Base-by-base conservation (phyloP, 2,797 vertebrate genomes). In the Sebastes vulpes region DNA sequence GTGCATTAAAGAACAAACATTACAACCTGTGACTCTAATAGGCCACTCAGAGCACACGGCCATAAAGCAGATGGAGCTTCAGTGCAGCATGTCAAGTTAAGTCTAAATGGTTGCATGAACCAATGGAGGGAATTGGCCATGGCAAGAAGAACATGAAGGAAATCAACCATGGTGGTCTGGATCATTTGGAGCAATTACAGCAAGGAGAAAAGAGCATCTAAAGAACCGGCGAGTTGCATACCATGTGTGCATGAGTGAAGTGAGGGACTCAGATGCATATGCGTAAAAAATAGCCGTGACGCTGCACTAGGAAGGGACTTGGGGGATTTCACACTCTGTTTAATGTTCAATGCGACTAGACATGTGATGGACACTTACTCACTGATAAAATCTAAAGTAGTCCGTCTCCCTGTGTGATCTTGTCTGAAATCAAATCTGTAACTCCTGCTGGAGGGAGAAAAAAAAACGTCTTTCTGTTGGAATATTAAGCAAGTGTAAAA, bases 161-260 rank as follows among this genome's bases (percentile, higher is more conserved):
- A 93, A 92, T 90, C 86, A 87, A 82, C 74, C 87, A 81, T 76
- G 78, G 83, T 84, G 83, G 80, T 85, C 73, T 79, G 84, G 79
- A 91, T 91, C 87, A 89, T 93, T 94, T 89, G 78, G 54, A 79
- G 84, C 79, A 59, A 84, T 89, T 84, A 83, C 65, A 81, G 67
- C 78, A 72, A 52, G 12, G 53, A 81, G 83, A 85, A 77, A 85
- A 77, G 70, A 69, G 81, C 83, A 83, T 90, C 78, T 82, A 60
- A 52, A 72, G 69, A 73, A 79, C 58, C 59, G 79, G 61, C 9
- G 25, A 82, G 65, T 61, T 77, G 79, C 72, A 77, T 53, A 69
- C 59, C 10, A 48, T 72, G 75, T 85, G 77, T 80, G 61, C 57
- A 65, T 56, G 83, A 90, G 69, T 67, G 82, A 85, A 89, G 84